A percentile compares a stretch with the other conserved stretches of the same genome.
Evolutionary conservation across 1,140 invertebrate species (phyloP).

Genomic region (Trichomalopsis sarcophagae): DNA sequence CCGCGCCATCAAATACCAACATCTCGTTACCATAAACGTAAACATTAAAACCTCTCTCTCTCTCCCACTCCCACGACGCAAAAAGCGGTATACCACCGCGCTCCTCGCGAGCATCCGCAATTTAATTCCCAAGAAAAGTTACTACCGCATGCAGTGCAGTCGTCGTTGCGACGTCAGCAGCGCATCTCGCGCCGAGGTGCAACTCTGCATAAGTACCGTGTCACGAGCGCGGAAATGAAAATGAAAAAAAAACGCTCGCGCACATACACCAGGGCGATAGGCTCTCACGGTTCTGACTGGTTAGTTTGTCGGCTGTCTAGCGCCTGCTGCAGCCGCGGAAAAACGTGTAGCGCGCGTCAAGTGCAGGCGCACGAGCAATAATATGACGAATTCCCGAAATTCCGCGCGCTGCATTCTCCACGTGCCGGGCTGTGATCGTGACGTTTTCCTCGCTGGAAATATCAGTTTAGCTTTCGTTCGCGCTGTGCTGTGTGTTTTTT

Average conservation of each 20-base stretch:
- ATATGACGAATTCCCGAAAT: slow-evolving; percentile 33
- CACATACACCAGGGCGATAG: not conserved
- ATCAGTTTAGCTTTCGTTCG: slow-evolving; percentile 21
- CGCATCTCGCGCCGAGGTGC: not conserved
- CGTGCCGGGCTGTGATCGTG: slow-evolving; percentile 5
- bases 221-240: not conserved
- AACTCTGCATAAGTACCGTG: slow-evolving; percentile 3
- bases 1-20: not conserved
- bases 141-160: not conserved
- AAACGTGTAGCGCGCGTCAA: slow-evolving; percentile 50
- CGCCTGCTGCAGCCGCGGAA: slow-evolving; percentile 15
- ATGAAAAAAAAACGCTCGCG: not conserved
- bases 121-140: slow-evolving; percentile 1
- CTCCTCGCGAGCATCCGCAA: not conserved
- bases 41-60: not conserved
- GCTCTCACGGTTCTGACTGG: slow-evolving; percentile 33
- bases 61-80: no score
- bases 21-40: not conserved
- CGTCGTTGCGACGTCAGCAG: not conserved
- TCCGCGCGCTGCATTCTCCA: not conserved
- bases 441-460: slow-evolving; percentile 26
- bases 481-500: not conserved
- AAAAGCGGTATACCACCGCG: not conserved
- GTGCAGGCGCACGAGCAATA: slow-evolving; percentile 47
- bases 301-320: slow-evolving; percentile 49